Evolutionary conservation across 2,888 invertebrate species (phyloP).

Genomic region (Iselma pallidipennis): DNA sequence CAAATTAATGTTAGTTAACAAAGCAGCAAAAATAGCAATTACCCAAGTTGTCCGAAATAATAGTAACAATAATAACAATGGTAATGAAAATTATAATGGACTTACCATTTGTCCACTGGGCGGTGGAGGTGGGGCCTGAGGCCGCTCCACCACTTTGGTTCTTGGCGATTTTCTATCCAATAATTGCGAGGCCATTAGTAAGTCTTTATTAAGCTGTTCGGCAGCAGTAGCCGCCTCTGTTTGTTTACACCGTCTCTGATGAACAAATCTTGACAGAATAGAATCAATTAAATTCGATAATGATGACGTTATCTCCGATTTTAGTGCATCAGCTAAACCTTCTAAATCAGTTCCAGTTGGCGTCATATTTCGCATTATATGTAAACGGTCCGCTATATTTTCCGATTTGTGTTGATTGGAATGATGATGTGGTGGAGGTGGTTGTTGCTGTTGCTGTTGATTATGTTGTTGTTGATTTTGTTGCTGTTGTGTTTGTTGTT

Average conservation of each 20-base stretch:
- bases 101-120: slow-evolving; percentile 56
- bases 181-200: slow-evolving; percentile 78
- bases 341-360: slow-evolving; percentile 81
- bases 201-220: slow-evolving; percentile 83
- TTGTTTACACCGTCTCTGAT: slow-evolving; percentile 79
- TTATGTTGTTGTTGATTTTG: slow-evolving; percentile 36
- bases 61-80: slow-evolving; percentile 6
- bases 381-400: slow-evolving; percentile 77
- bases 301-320: slow-evolving; percentile 85
- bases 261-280: slow-evolving; percentile 82
- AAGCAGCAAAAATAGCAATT: not conserved
- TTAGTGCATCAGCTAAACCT: slow-evolving; percentile 87
- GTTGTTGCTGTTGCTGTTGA: slow-evolving; percentile 51
- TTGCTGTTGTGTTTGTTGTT: slow-evolving; percentile 35
- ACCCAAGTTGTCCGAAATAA: not conserved
- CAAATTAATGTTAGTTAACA: not conserved
- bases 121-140: slow-evolving; percentile 56
- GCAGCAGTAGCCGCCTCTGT: slow-evolving; percentile 79
- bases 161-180: slow-evolving; percentile 84
- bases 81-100: slow-evolving; percentile 12
- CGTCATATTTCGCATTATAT: slow-evolving; percentile 72
- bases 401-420: slow-evolving; percentile 60
- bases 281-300: slow-evolving; percentile 85
- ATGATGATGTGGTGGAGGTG: slow-evolving; percentile 42
- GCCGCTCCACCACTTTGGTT: slow-evolving; percentile 70